These are phyloP conservation scores for Protomyctophum bolini DNA, from an alignment of 2,113 vertebrate species.

Conservation along the genomic window DNA sequence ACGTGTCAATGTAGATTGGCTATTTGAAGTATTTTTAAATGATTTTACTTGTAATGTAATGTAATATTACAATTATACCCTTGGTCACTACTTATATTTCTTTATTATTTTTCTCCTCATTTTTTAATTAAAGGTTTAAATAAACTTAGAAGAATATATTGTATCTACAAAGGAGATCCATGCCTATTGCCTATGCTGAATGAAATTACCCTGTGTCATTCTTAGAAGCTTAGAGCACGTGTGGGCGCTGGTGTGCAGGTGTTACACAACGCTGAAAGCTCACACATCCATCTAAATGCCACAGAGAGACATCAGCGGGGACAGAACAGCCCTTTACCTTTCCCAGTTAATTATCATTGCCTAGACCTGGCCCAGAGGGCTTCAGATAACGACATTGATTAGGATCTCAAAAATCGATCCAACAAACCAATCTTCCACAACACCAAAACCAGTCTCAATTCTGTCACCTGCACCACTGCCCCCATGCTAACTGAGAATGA, in stretches of 20 bases:
- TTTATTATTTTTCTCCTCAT: too few species aligned
- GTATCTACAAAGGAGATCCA: neutral
- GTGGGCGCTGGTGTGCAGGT: neutral
- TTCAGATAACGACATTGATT: slow-evolving; percentile 53
- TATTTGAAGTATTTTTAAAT: too few species aligned
- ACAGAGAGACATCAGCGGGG: slow-evolving; percentile 10
- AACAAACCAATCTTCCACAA: slow-evolving; percentile 38
- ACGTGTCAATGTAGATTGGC: too few species aligned
- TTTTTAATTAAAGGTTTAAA: too few species aligned
- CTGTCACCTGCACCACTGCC: slow-evolving; percentile 1
- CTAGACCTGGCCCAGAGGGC: slow-evolving; percentile 14
- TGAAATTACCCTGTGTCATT: neutral
- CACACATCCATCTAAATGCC: slow-evolving; percentile 5
- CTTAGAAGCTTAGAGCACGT: neutral
- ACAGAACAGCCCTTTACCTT: neutral
- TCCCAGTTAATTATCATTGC: slow-evolving; percentile 33
- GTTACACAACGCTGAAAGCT: neutral
- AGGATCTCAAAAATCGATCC: slow-evolving; percentile 36
- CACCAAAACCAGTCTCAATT: neutral
- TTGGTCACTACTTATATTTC: too few species aligned
- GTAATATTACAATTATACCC: too few species aligned
- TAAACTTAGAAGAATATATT: neutral
- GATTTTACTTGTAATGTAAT: too few species aligned
- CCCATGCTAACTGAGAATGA: slow-evolving; percentile 1
- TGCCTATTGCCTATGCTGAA: neutral